phyloP scores from a whole-genome alignment of 2,113 vertebrate genomes.

The Catharus bicknelli region DNA sequence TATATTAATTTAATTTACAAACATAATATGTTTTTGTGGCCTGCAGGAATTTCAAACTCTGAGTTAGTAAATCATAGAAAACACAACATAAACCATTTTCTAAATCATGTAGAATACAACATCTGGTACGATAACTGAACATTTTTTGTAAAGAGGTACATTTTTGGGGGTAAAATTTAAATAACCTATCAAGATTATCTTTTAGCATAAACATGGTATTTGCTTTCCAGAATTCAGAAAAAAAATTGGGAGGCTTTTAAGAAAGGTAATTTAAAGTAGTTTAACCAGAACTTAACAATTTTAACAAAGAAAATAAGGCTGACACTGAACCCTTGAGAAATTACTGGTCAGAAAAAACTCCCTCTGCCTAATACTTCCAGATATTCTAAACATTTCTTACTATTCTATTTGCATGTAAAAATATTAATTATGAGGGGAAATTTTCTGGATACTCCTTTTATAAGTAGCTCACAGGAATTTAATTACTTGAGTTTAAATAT shows the following conservation, averaged over 20 bases:
- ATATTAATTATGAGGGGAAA: background rate
- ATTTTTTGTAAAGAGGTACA: background rate
- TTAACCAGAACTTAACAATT: background rate
- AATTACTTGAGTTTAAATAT: background rate
- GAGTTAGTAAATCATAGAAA: background rate
- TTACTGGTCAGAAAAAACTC: background rate
- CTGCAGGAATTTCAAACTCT: background rate
- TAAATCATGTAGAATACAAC: background rate
- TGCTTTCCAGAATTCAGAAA: background rate
- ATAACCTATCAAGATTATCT: background rate
- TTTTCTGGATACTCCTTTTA: background rate
- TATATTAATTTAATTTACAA: background rate
- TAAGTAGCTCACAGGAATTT: background rate
- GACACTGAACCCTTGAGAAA: background rate
- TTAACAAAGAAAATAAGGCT: background rate
- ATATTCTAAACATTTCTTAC: background rate
- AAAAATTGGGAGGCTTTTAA: background rate
- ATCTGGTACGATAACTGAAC: background rate
- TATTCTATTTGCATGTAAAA: background rate
- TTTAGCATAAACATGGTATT: background rate
- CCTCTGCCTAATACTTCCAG: background rate
- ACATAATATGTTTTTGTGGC: background rate
- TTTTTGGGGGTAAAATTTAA: fast-evolving
- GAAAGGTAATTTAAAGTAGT: background rate
- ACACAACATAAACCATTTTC: background rate